These are phyloP conservation scores for Pachydiplax longipennis DNA, from an alignment of 2,888 invertebrate species.

Conservation along the genomic window DNA sequence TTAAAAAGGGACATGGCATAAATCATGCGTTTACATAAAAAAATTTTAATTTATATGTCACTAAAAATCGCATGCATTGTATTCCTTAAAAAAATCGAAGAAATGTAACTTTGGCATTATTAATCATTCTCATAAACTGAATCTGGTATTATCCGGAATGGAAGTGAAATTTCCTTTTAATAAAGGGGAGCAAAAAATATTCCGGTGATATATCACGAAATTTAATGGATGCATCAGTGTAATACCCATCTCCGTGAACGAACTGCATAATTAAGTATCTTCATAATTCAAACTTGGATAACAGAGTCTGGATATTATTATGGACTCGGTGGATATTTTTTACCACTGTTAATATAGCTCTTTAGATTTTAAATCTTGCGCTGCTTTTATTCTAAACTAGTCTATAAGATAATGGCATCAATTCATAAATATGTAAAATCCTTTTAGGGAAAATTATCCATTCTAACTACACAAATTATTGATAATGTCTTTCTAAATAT, in stretches of 20 bases:
- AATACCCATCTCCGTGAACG: background rate
- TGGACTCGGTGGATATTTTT: background rate
- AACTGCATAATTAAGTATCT: background rate
- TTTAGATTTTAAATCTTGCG: too few relatives aligned
- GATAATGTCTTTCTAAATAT: too few relatives aligned
- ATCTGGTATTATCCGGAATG: background rate
- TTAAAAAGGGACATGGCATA: background rate
- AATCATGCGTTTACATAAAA: background rate
- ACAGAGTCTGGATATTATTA: background rate
- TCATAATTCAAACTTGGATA: background rate
- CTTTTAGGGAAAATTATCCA: too few relatives aligned
- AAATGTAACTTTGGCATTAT: background rate
- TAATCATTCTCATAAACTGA: background rate
- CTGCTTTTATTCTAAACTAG: too few relatives aligned
- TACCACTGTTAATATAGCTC: background rate
- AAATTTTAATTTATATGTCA: background rate
- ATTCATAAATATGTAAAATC: too few relatives aligned
- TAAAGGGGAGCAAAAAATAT: background rate
- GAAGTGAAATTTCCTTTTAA: background rate
- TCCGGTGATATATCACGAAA: background rate
- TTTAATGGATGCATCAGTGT: background rate
- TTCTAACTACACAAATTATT: too few relatives aligned
- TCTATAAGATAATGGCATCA: too few relatives aligned
- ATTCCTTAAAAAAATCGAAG: background rate
- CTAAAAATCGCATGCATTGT: background rate